Base-by-base conservation (phyloP, 1,140 invertebrate species). In the Sitodiplosis mosellana region DNA sequence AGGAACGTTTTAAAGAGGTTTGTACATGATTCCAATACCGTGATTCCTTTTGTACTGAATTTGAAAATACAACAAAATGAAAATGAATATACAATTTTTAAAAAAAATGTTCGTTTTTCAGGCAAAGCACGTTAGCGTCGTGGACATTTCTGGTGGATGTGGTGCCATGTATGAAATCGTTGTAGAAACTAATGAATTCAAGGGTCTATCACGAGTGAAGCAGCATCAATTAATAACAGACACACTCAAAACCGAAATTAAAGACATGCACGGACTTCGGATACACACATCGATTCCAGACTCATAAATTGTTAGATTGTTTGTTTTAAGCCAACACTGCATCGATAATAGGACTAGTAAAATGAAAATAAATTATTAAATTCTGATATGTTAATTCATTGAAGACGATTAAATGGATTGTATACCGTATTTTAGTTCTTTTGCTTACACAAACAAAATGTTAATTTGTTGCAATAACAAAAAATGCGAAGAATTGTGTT, bases 111-210 rank as follows among this genome's bases (percentile, higher is more conserved):
- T 11, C 6, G 2, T 42, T 19, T 19, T 45, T 27, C 43, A 45
- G 43, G 43, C 43, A 3, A 45, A 22, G 4, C 21, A 45, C n/a
- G 22, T 86, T 40, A 70, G 77, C 62, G 78, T 86, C 1, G 67
- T 71, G 44, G 83, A 86, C 63, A 77, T 85, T 27, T 86, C 81
- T 51, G 79, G 85, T 49, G 85, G 86, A 6, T 91, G 87, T 69
- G 87, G 87, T 33, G 82, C 85, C 19, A 89, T 91, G 84, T 91
- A 79, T 68, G 82, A 87, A 67, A 76, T 89, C 27, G 75, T 70
- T 53, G 73, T 91, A 15, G 75, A 83, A 64, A 70, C 82, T 12
- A 65, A 67, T 38, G 82, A 87, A 57, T 89, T 91, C 57, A 69
- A 75, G 64, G 85, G 83, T 19, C 59, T 88, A 11, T 75, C 72